These are phyloP conservation scores for Peucedramus taeniatus DNA, from an alignment of 2,113 vertebrate genomes.

Conservation along the genomic window DNA sequence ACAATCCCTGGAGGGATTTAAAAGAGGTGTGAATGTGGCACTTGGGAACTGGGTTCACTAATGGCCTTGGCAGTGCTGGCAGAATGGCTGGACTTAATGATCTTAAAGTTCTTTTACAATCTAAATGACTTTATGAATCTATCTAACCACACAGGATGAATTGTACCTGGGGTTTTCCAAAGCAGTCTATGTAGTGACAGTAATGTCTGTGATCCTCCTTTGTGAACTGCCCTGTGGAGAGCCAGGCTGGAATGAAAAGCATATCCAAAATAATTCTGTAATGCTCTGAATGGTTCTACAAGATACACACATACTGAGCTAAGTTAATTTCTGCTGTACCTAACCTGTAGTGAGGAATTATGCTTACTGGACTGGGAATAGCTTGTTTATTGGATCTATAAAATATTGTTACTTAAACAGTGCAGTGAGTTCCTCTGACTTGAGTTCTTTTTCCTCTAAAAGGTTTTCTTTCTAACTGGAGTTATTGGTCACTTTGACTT, in stretches of 20 bases:
- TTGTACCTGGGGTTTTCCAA: background rate
- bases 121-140: background rate
- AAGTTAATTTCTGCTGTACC: constrained; percentile 3
- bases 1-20: background rate
- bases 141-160: background rate
- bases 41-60: background rate
- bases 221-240: background rate
- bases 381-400: background rate
- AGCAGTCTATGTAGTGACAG: background rate
- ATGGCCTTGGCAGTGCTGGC: background rate
- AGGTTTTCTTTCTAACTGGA: background rate
- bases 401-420: background rate
- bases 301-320: background rate
- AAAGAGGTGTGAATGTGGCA: background rate
- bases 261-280: background rate
- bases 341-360: background rate
- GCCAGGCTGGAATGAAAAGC: background rate
- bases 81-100: background rate
- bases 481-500: constrained; percentile 11
- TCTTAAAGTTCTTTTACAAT: background rate
- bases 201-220: background rate
- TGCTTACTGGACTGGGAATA: background rate
- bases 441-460: background rate
- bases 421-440: background rate
- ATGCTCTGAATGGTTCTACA: background rate